Base-by-base conservation (phyloP, 2,888 invertebrate species). In the Erebia ligea region DNA sequence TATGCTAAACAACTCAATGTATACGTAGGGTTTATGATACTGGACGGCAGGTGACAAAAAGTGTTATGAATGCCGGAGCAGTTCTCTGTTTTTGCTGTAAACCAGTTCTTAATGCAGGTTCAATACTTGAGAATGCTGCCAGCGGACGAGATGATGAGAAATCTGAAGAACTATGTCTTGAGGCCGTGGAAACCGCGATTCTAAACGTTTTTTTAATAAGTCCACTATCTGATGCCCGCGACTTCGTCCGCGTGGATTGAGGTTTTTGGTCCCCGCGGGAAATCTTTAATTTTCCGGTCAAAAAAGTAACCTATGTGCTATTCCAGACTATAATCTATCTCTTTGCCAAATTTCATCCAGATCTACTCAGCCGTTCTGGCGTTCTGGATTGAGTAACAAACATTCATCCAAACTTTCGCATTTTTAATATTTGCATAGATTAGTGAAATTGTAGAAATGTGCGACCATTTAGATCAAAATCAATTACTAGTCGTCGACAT, bases 11-110 rank as follows among this genome's bases (percentile, higher is more conserved):
- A 45, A 45, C 45, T 45, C 45, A 45, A 11, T 13, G 13, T 13
- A 11, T 45, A 69, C 57, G 34, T 52, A 67, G 68, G 71, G 69
- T 59, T 69, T 68, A 73, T 71, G 73, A 70, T 69, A 74, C 72
- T 73, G 74, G 68, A 48, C 68, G 86, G 83, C 87, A 87, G 86
- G 86, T 88, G 88, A 89, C 85, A 90, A 91, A 89, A 91, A 90
- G 83, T 86, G 85, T 84, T 87, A 88, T 88, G 88, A 90, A 90
- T 89, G 87, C 84, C 79, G 77, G 82, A 80, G 82, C 83, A 78
- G 81, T 79, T 80, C 83, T 77, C 77, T 76, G 83, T 90, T 90
- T 89, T 90, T 90, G 85, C 86, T 79, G 69, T 62, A 77, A 87
- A 90, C 90, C 83, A 78, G 90, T 89, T 87, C 79, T 84, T 81